Evolutionary conservation across 2,888 invertebrate genomes (phyloP).

Genomic region (Drosophila testacea): DNA sequence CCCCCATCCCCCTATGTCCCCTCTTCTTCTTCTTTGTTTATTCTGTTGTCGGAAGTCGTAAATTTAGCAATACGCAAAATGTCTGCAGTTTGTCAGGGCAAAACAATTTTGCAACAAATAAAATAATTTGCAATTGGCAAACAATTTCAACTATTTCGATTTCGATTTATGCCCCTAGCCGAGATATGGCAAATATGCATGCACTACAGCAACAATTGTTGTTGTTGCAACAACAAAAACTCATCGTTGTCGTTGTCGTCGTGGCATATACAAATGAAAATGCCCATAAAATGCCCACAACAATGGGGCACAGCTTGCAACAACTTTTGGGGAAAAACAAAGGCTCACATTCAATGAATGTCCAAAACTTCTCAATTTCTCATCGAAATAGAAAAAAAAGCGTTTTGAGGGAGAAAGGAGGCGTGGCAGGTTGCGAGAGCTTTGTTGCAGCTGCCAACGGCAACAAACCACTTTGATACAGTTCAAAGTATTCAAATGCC

Average conservation of each 20-base stretch:
- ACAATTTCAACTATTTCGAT: conserved; percentile 69
- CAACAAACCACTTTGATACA: conserved; percentile 69
- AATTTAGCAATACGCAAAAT: conserved; percentile 62
- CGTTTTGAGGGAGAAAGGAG: neutral
- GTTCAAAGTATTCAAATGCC: conserved; percentile 72
- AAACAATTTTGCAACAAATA: conserved; percentile 75
- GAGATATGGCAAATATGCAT: conserved; percentile 45
- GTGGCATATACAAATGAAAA: conserved; percentile 45
- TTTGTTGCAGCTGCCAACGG: conserved; percentile 61
- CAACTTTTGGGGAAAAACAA: conserved; percentile 46
- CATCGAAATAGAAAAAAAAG: conserved; percentile 18
- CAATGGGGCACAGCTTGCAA: conserved; percentile 57
- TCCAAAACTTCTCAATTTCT: conserved; percentile 64
- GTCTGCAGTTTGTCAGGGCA: conserved; percentile 52
- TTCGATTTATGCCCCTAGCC: conserved; percentile 56
- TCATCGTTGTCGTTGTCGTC: conserved; percentile 11
- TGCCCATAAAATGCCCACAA: conserved; percentile 76
- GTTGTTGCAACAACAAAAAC: conserved; percentile 6
- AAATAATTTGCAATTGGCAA: conserved; percentile 79
- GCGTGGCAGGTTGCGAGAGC: conserved; percentile 26
- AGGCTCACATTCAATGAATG: conserved; percentile 50
- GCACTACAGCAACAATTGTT: conserved; percentile 17
- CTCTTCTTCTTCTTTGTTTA: neutral
- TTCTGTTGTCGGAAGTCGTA: conserved; percentile 64
- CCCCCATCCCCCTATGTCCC: neutral